Percentiles rank a stretch among this genome's conserved stretches.
These are phyloP conservation scores for Thamnophis sirtalis DNA, from an alignment of 2,113 vertebrate species.

Conservation along the genomic window DNA sequence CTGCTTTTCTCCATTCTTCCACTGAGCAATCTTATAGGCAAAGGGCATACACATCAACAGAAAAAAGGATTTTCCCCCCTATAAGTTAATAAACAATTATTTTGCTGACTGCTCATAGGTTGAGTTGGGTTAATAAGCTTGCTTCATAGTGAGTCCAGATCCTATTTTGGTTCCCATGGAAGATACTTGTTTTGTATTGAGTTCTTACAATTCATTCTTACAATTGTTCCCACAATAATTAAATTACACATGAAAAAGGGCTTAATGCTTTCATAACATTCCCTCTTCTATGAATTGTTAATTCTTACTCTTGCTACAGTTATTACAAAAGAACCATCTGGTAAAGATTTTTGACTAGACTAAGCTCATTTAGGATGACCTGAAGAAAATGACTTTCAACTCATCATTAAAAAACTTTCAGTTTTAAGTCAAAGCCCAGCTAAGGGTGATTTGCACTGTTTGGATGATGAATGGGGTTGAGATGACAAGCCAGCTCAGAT, in stretches of 20 bases:
- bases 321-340: background rate
- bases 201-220: background rate
- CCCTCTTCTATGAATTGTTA: background rate
- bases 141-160: background rate
- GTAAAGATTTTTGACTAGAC: background rate
- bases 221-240: background rate
- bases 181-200: background rate
- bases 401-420: background rate
- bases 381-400: background rate
- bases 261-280: background rate
- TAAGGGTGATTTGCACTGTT: background rate
- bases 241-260: background rate
- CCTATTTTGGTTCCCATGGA: background rate
- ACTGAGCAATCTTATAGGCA: background rate
- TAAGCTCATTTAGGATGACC: background rate
- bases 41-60: background rate
- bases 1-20: background rate
- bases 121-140: background rate
- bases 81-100: background rate
- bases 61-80: background rate
- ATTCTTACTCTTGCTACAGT: background rate
- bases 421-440: background rate
- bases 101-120: background rate
- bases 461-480: background rate
- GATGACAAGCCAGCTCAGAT: background rate